Percentiles rank a stretch among this genome's conserved stretches.
Conservation (phyloP, 2,888 invertebrate genomes). For the Nasonovia ribisnigri region DNA sequence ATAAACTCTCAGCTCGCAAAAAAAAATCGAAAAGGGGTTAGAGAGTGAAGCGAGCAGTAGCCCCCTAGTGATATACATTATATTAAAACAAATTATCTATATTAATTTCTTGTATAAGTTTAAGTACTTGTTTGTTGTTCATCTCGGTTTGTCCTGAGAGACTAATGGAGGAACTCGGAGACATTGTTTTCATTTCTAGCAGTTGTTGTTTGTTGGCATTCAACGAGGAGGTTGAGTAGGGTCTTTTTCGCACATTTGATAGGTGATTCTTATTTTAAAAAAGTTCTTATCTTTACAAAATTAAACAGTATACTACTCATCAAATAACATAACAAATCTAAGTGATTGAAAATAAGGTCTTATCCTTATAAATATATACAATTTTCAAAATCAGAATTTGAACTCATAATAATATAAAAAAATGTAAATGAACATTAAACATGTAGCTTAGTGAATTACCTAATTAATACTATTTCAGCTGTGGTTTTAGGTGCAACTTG, state of each 20-base stretch:
- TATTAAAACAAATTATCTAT: background rate
- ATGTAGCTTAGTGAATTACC: no score
- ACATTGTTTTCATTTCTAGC: background rate
- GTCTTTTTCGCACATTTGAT: background rate
- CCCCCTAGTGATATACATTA: background rate
- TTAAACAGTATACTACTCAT: background rate
- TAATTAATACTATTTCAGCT: no score
- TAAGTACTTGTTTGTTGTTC: background rate
- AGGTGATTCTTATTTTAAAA: background rate
- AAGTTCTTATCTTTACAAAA: background rate
- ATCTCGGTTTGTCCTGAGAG: background rate
- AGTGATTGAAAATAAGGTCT: background rate
- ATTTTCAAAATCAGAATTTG: background rate
- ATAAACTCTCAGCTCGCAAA: no score
- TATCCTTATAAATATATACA: background rate
- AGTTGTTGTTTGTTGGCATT: background rate
- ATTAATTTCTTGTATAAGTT: background rate
- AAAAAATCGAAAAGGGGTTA: no score
- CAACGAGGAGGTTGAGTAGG: background rate
- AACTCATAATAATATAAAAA: background rate
- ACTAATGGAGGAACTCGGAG: background rate
- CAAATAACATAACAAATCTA: background rate
- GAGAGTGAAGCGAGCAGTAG: no score
- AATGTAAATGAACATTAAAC: no score
- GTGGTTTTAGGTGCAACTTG: no score